A percentile compares a stretch with the other conserved stretches of the same genome.
These are phyloP conservation scores for Palythoa caribaeorum DNA, from an alignment of 92 coral and sea anemone species.

Conservation along the genomic window DNA sequence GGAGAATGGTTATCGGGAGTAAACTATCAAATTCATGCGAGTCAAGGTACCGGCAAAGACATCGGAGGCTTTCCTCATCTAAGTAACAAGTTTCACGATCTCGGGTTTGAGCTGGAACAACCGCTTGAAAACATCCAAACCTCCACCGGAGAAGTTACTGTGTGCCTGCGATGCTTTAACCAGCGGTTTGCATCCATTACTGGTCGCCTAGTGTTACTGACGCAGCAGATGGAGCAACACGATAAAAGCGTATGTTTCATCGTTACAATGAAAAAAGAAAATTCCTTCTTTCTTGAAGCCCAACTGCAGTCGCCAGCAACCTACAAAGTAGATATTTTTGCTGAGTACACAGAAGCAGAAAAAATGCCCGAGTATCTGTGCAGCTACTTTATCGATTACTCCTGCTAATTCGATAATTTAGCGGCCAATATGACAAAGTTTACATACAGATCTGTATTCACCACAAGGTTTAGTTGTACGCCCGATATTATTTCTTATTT, in stretches of 20 bases:
- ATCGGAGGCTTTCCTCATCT: slow-evolving; percentile 17
- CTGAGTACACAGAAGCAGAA: slow-evolving; percentile 57
- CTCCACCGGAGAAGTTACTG: slow-evolving; percentile 31
- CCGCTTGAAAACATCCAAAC: slow-evolving; percentile 30
- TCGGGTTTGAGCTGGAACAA: slow-evolving; percentile 29
- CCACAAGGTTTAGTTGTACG: too few relatives aligned
- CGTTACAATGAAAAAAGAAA: slow-evolving; percentile 15
- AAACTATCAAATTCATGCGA: slow-evolving; percentile 10
- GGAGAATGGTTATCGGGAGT: slow-evolving; percentile 66
- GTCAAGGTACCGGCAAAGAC: slow-evolving; percentile 1
- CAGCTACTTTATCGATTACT: slow-evolving; percentile 65
- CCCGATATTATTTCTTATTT: too few relatives aligned
- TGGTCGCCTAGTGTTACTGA: neutral
- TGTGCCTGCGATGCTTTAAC: slow-evolving; percentile 36
- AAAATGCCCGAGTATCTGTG: slow-evolving; percentile 58
- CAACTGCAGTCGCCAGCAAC: slow-evolving; percentile 68
- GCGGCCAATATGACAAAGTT: neutral
- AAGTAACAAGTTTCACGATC: slow-evolving; percentile 31
- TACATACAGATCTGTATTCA: too few relatives aligned
- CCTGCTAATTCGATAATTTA: slow-evolving; percentile 9
- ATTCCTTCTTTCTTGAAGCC: slow-evolving; percentile 43
- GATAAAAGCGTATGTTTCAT: slow-evolving; percentile 7
- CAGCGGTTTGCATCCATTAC: slow-evolving; percentile 35
- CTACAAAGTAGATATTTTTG: slow-evolving; percentile 72
- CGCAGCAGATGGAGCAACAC: neutral